Base-by-base conservation (phyloP, 2,888 invertebrate genomes). In the Coleophora deauratella region DNA sequence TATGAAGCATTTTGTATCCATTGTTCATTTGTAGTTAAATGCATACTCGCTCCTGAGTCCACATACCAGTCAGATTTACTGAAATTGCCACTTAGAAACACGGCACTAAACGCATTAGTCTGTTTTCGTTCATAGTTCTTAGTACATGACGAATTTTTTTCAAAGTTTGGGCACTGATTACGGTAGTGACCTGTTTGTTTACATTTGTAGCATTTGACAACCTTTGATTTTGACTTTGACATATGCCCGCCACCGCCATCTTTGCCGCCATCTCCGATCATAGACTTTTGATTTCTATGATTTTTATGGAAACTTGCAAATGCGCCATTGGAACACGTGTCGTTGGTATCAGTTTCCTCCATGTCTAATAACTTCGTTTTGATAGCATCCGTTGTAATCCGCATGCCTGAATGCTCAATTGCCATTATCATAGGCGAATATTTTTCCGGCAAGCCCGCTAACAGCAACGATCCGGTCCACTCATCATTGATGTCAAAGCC, bases 381-480 rank as follows among this genome's bases (percentile, higher is more conserved):
- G 9, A 51, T 44, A 35, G 32, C 34, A 35, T 47, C 45, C 2
- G 41, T 32, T 3, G 35, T 45, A 4, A 46, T 34, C 10, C 12
- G 4, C 2, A 47, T 45, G 1, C 50, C 45, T 4, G 40, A 49
- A 38, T 48, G 47, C 35, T 54, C 49, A 8, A 50, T 46, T 11
- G 51, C 54, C 50, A 51, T 51, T n/a, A 54, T 50, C 51, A 53
- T 52, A 1, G 49, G 50, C 2, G 41, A 40, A 41, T 40, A 53
- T 33, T 43, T 44, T 44, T 56, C 49, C 27, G 47, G 37, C 35
- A 55, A 43, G 38, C 50, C 50, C 8, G 50, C 51, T 34, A 52
- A 41, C 30, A 55, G 27, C 32, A 51, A 33, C 9, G 43, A 50
- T 28, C 45, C 55, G 11, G 50, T 12, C 37, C 41, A 37, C 15